Evolutionary conservation across 2,888 invertebrate genomes (phyloP).

Genomic region (Dryomyza anilis): DNA sequence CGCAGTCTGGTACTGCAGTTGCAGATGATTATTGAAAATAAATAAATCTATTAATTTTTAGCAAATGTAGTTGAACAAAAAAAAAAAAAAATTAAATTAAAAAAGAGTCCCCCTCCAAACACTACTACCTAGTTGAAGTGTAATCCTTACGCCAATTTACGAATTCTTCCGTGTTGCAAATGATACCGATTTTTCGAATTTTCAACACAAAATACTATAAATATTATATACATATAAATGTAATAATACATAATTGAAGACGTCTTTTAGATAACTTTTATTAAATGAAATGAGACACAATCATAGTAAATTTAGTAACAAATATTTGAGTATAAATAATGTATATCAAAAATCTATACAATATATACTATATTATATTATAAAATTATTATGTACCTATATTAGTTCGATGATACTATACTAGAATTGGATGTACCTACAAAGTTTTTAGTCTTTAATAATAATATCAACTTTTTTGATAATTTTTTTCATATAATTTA

Average conservation of each 20-base stretch:
- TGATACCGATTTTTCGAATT: not conserved
- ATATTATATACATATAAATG: not conserved
- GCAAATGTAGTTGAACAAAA: not conserved
- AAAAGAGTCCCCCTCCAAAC: not conserved
- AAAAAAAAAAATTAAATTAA: not conserved
- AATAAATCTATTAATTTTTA: constrained; percentile 64
- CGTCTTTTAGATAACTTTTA: constrained; percentile 14
- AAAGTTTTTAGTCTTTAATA: too few species aligned
- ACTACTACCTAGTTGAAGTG: too few species aligned
- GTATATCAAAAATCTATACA: too few species aligned
- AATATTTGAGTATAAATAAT: too few species aligned
- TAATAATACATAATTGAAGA: not conserved
- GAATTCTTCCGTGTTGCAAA: constrained; percentile 23
- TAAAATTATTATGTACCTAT: too few species aligned
- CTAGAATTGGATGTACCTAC: too few species aligned
- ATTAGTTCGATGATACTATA: too few species aligned
- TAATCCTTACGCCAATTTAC: constrained; percentile 9
- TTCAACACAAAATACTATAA: not conserved
- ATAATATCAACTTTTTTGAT: too few species aligned
- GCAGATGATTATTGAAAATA: constrained; percentile 91
- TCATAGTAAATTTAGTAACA: too few species aligned
- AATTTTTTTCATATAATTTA: too few species aligned
- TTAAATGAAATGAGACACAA: not conserved
- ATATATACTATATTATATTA: too few species aligned
- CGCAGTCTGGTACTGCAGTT: constrained; percentile 86